Conservation (phyloP, 2,113 vertebrate species). For the Hyperopisus bebe region DNA sequence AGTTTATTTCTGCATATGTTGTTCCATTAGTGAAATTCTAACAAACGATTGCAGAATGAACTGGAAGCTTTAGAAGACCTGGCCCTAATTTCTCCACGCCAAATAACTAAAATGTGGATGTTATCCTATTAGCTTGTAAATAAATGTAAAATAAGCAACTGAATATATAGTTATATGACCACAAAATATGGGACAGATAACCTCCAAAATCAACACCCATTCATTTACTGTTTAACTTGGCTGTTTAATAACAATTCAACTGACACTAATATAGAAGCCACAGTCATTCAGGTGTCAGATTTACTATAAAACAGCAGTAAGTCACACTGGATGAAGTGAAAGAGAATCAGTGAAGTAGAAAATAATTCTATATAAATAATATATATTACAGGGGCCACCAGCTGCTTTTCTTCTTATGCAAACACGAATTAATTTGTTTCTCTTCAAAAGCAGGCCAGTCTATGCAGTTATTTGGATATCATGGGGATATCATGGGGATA, state of each 20-base stretch:
- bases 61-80: background rate
- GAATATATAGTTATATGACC: background rate
- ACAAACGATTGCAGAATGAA: background rate
- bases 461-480: background rate
- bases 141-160: background rate
- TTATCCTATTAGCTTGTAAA: background rate
- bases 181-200: background rate
- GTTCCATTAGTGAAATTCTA: background rate
- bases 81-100: background rate
- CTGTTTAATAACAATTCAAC: background rate
- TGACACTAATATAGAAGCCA: background rate
- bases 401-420: background rate
- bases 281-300: background rate
- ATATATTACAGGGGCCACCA: background rate
- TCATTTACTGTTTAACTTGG: background rate
- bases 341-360: slow-evolving; percentile 1
- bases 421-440: background rate
- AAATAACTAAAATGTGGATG: background rate
- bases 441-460: background rate
- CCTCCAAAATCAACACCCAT: background rate
- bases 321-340: background rate
- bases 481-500: no score
- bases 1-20: background rate
- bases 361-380: background rate
- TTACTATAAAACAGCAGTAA: background rate